Evolutionary conservation across 1,140 invertebrate genomes (phyloP), one percentile per base, ranked within the genome.

Genomic region (Geopemphigus sp.): DNA sequence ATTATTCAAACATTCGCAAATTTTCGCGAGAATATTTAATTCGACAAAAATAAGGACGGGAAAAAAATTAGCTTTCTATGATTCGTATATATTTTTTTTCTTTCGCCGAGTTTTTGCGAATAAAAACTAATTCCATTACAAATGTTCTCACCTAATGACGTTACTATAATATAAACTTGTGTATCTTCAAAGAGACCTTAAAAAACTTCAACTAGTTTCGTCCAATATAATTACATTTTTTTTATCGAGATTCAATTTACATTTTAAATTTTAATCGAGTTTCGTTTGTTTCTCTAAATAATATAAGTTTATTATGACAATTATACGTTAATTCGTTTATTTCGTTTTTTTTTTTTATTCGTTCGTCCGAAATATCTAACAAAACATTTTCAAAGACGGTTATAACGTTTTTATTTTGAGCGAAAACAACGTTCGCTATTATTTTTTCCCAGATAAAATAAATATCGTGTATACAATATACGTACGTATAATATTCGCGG

Each of bases 161-260:
- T 76, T 76, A 24, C 19, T 74, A 47, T 39, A 39, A 39, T 74
- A 47, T 61, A 61, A 57, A 61, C 14, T 59, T 59, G 32, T 76
- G 14, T 61, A 61, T 32, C 57, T 76, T 59, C 32, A 76, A 72
- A 72, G 29, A 59, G 19, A 74, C 19, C 32, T 74, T 54, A 22
- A 61, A 76, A 76, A 76, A 59, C 56, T 76, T 61, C 4, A 59
- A 15, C n/a, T n/a, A 61, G 54, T 22, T 61, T 19, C 47, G 8
- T 76, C 10, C 19, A 47, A 70, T 70, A 14, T 59, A 76, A 76
- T 76, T 76, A 76, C 22, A 76, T 61, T 76, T 76, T 39, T 39
- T 59, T 76, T 76, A 76, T 61, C 22, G 39, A 22, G 0, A 74
- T 57, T 53, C 47, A 70, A 70, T 74, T 74, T 74, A 39, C 17